These are phyloP conservation scores for Lampris incognitus DNA, from an alignment of 2,113 vertebrate genomes.

Conservation along the genomic window DNA sequence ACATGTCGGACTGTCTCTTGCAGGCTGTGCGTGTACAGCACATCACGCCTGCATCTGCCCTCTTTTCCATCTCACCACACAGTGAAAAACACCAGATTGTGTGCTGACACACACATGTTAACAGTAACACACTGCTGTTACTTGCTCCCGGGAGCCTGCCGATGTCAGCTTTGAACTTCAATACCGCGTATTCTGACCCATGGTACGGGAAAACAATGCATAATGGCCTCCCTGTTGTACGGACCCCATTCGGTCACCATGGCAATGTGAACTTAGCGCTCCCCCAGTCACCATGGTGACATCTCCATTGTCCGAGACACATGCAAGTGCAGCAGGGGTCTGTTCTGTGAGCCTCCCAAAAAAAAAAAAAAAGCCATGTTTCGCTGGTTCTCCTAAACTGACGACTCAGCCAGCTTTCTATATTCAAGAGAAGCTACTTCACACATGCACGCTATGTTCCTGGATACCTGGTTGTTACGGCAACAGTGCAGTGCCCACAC, in stretches of 20 bases:
- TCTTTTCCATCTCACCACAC: neutral
- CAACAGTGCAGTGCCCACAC: constrained; percentile 55
- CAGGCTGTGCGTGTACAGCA: neutral
- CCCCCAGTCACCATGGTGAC: too few species aligned
- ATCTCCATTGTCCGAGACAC: too few species aligned
- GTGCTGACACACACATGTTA: neutral
- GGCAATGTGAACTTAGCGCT: neutral
- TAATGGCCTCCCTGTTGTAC: neutral
- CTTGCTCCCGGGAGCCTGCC: neutral
- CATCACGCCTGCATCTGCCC: neutral
- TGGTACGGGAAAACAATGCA: neutral
- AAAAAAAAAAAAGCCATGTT: neutral
- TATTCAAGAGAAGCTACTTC: constrained; percentile 37
- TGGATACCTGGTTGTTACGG: constrained; percentile 62
- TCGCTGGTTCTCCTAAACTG: neutral
- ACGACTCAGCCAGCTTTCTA: neutral
- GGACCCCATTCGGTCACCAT: constrained; percentile 9
- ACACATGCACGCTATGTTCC: constrained; percentile 36
- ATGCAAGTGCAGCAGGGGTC: too few species aligned
- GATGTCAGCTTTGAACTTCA: too few species aligned
- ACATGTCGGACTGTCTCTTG: neutral
- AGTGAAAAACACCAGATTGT: constrained; percentile 5
- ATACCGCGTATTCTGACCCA: neutral
- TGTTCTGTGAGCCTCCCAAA: too few species aligned
- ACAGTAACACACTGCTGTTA: neutral